These are phyloP conservation scores for Napeogenes sylphis DNA, from an alignment of 2,888 invertebrate genomes.

Conservation along the genomic window DNA sequence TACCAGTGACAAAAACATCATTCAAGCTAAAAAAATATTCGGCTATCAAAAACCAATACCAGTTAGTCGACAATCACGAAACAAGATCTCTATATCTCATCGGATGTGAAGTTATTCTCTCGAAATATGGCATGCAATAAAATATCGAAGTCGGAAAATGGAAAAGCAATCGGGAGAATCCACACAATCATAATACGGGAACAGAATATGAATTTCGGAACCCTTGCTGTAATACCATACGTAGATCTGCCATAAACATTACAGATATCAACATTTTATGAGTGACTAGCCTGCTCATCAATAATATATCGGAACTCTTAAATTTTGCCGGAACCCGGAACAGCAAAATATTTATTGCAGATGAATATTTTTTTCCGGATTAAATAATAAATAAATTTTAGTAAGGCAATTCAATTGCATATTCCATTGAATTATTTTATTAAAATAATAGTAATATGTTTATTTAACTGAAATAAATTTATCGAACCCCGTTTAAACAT, in stretches of 20 bases:
- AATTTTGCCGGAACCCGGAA: conserved; percentile 13
- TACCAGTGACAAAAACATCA: conserved; percentile 24
- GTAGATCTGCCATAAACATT: conserved; percentile 34
- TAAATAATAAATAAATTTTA: too few relatives aligned
- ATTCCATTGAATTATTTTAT: not conserved
- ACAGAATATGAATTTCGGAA: conserved; percentile 40
- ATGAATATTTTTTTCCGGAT: not conserved
- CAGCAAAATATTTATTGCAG: conserved; percentile 11
- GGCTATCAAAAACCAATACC: conserved; percentile 65
- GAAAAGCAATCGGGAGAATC: conserved; percentile 58
- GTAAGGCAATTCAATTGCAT: not conserved
- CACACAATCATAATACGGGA: conserved; percentile 51
- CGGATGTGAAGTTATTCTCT: conserved; percentile 51
- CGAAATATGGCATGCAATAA: conserved; percentile 71
- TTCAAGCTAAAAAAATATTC: conserved; percentile 32
- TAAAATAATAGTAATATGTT: too few relatives aligned
- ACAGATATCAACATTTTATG: conserved; percentile 30
- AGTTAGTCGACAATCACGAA: conserved; percentile 49
- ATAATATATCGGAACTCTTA: conserved; percentile 20
- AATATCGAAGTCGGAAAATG: conserved; percentile 66
- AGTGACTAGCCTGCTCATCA: conserved; percentile 22
- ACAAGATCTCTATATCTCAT: conserved; percentile 55
- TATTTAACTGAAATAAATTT: too few relatives aligned
- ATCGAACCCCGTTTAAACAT: not conserved
- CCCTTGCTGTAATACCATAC: conserved; percentile 30